Base-by-base conservation (phyloP, 2,797 vertebrate genomes). In the Falco biarmicus region DNA sequence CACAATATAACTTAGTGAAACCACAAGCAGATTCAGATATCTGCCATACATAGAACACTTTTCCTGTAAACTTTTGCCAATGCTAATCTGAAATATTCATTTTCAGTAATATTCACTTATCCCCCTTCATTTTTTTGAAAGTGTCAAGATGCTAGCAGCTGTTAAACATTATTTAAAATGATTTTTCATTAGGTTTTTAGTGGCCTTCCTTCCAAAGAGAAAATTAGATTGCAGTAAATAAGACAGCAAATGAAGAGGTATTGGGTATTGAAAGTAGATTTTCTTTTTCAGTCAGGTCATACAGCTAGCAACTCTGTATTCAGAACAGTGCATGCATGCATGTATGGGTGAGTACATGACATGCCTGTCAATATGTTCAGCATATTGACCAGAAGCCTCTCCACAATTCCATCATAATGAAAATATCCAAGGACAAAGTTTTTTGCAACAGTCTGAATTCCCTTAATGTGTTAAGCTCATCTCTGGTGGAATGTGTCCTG, bases 1-100 rank as follows among this genome's bases (percentile, higher is more conserved):
- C 48, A 47, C 15, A 47, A 29, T 51, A 69, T 4, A 63, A 71
- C 91, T 97, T 96, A 84, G 48, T 41, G 34, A 95, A 93, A 70
- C 60, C 87, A 88, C 86, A 97, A 97, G 84, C 96, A 89, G 89
- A 96, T 79, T 88, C 77, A 84, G 93, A 94, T 74, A 89, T 93
- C 88, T 95, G 84, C 57, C 84, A 66, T 59, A 79, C 7, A 63
- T 0, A 73, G 28, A 47, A 84, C 17, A 34, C 31, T 48, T 57
- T 41, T 53, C 57, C 77, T 95, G 60, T 86, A 91, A 92, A 59
- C 50, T 78, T 59, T 78, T 59, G 32, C 80, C 83, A 95, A 83
- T 76, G 63, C 70, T 57, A 88, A 81, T 17, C 10, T 19, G 8
- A 76, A 70, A 70, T 71, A 90, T 12, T 84, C 6, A 51, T 90